phyloP scores from a whole-genome alignment of 2,888 invertebrate genomes.

The Beris chalybata region DNA sequence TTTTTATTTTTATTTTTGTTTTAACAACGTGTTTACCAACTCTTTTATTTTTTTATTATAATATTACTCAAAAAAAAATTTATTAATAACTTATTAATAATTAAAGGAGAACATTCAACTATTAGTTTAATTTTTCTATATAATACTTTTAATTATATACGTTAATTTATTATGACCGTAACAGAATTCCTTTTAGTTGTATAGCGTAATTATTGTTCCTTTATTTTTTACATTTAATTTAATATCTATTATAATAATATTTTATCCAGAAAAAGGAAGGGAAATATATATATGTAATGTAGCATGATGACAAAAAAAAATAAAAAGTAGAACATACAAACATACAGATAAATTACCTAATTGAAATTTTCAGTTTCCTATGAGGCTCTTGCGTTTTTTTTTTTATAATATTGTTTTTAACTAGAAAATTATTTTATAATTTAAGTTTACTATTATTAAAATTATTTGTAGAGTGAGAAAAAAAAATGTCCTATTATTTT shows the following conservation, averaged over 20 bases:
- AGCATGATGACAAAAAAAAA: neutral
- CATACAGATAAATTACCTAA: conserved; percentile 3
- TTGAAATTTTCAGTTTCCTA: conserved; percentile 52
- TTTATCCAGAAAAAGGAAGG: neutral
- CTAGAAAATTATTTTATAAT: too few species aligned
- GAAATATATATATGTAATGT: too few species aligned
- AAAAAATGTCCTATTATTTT: neutral
- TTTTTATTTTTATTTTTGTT: conserved; percentile 2
- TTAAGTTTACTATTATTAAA: too few species aligned
- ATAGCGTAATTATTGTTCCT: conserved; percentile 41
- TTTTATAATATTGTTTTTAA: neutral
- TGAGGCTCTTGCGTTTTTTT: conserved; percentile 51
- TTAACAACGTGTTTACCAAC: conserved; percentile 6
- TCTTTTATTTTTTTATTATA: neutral
- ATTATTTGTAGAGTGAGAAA: neutral
- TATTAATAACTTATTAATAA: neutral
- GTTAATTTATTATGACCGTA: neutral
- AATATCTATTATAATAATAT: conserved; percentile 4
- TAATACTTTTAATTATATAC: conserved; percentile 8
- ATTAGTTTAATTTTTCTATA: conserved; percentile 10
- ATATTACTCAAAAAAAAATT: too few species aligned
- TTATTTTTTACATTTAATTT: conserved; percentile 32
- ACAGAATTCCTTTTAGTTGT: conserved; percentile 28
- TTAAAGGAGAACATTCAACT: conserved; percentile 3
- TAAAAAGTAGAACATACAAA: neutral